These are phyloP conservation scores for Ichneumon xanthorius DNA, from an alignment of 2,888 invertebrate species.

Conservation along the genomic window DNA sequence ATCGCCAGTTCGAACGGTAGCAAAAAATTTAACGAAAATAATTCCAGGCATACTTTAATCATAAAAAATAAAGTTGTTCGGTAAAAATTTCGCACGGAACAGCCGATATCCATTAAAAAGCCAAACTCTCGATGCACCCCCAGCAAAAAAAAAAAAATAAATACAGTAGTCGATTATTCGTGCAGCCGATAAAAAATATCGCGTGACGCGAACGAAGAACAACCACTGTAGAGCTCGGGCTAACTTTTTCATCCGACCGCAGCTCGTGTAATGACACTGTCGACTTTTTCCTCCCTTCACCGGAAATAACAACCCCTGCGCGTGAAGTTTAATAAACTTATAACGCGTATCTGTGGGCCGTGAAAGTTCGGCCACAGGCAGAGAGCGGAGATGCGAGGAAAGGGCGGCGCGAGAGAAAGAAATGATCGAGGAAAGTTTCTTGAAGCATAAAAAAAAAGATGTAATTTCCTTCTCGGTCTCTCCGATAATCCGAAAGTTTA, in stretches of 20 bases:
- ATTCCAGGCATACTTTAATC: background rate
- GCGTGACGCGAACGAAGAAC: constrained; percentile 3
- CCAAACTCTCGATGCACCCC: background rate
- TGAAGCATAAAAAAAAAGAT: background rate
- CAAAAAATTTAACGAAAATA: background rate
- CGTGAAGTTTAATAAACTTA: constrained; percentile 61
- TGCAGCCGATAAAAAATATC: background rate
- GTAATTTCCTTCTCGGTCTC: constrained; percentile 4
- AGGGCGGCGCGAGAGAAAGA: background rate
- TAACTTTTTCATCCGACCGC: constrained; percentile 52
- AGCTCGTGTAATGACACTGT: constrained; percentile 59
- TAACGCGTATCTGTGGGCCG: constrained; percentile 5
- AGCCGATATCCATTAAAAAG: background rate
- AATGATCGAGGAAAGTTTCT: constrained; percentile 24
- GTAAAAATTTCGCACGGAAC: background rate
- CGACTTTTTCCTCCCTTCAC: constrained; percentile 29
- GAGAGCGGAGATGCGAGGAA: background rate
- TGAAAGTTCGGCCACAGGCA: background rate
- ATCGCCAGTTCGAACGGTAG: too few species aligned
- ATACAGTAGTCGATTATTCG: constrained; percentile 22
- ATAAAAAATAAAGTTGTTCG: background rate
- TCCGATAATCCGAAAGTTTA: constrained; percentile 35
- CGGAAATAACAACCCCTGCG: background rate
- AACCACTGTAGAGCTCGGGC: background rate
- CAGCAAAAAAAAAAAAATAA: constrained; percentile 36